Base-by-base conservation (phyloP, 30 jellyfish, hydroid and myxozoan genomes). In the Pelagia noctiluca region DNA sequence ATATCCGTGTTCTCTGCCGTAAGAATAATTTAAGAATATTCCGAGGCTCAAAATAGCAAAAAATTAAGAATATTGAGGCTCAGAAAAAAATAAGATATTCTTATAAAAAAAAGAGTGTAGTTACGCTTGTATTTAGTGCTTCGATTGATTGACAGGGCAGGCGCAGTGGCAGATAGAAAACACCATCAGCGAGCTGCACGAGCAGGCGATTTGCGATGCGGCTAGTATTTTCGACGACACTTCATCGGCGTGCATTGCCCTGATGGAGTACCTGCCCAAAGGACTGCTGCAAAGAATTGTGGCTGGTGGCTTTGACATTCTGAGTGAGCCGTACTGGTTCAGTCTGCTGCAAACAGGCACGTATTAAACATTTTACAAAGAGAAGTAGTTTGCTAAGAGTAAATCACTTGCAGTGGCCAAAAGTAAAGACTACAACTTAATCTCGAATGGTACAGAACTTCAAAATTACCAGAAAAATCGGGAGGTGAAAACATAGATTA, bases 241-340 rank as follows among this genome's bases (percentile, higher is more conserved):
- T 2, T 34, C 19, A 19, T 31, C 86, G n/a, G 97, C 97, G 19
- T 19, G 81, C 13, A 2, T 50, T 11, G 88, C 80, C 11, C 80
- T 90, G 47, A 67, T 57, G 50, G 57, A 83, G 22, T 90, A 62
- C 65, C 50, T 90, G 47, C 92, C 91, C 63, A 46, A 77, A 57
- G 36, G 26, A 24, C 21, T 32, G 12, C 63, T 90, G 67, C 63
- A 82, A 18, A 68, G 68, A 26, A 54, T 77, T 25, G 61, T 34
- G 19, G 63, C 64, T n/a, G 49, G 88, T 68, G 76, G 80, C 37
- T 75, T 79, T 36, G 92, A 83, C 25, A 31, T 90, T 2, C 80
- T 76, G n/a, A 70, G 80, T 26, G 97, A 90, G 47, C 76, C 81
- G 52, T 90, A 30, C 46, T 90, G 97, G 97, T 83, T 90, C 78